Evolutionary conservation across 2,797 vertebrate species (phyloP).

Genomic region (Triplophysa yarkandensis): DNA sequence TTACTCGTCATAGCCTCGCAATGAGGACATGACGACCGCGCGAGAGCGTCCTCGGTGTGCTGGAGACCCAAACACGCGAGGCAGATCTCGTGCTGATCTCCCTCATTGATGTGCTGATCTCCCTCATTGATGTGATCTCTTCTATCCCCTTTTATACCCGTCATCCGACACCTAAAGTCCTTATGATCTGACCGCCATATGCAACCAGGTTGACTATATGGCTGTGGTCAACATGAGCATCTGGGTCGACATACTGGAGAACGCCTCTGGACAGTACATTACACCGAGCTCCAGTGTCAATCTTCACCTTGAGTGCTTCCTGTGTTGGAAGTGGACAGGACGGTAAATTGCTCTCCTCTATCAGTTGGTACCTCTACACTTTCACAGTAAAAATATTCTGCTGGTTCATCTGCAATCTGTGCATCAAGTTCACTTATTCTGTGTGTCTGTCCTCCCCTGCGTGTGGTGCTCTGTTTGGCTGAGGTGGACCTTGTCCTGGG

Average conservation of each 20-base stretch:
- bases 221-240: background rate
- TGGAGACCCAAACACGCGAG: no score
- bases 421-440: background rate
- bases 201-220: slow-evolving; percentile 3
- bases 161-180: background rate
- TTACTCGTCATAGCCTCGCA: no score
- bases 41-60: no score
- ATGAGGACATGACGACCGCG: no score
- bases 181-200: background rate
- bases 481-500: background rate
- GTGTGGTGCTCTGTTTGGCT: slow-evolving; percentile 4
- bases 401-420: background rate
- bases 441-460: background rate
- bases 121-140: no score
- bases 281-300: background rate
- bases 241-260: slow-evolving; percentile 1
- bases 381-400: background rate
- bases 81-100: no score
- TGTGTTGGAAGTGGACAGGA: background rate
- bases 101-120: no score
- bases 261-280: background rate
- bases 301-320: no score
- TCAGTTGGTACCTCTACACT: slow-evolving; percentile 12
- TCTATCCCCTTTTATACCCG: no score
- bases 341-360: slow-evolving; percentile 3